Evolutionary conservation across 2,888 invertebrate genomes (phyloP), one percentile per base, ranked within the genome.

Genomic region (Drosophila mettleri): DNA sequence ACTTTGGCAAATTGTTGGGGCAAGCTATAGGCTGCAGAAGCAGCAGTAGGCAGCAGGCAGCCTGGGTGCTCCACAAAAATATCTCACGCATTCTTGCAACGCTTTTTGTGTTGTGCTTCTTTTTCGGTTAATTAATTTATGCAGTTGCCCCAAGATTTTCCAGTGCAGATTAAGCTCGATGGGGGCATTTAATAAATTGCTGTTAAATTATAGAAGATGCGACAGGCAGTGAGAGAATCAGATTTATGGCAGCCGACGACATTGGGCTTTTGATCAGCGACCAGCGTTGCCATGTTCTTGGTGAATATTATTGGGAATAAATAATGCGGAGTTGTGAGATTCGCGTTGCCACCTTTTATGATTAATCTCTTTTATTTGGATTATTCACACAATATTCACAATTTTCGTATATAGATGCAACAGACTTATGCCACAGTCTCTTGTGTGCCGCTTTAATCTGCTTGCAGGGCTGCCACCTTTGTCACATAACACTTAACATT

Each of bases 131-230:
- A 87, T 87, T 85, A 87, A 87, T 87, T 85, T 87, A 85, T 85
- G 78, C 86, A 87, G 83, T 77, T 77, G 64, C 66, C 71, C 57
- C 46, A 46, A 78, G 80, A 82, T 85, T 73, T 74, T 78, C 72
- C 78, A 72, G 61, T 70, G 74, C 87, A 85, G 85, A 85, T 87
- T 83, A 85, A 78, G 70, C 63, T 70, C 63, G 60, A 43, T 63
- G 80, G 48, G 61, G 60, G 81, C 81, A 71, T 81, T 85, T 85
- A 82, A 85, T 85, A 86, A 85, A 85, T 86, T 86, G 85, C 72
- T 72, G 67, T 60, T 75, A 85, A 84, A 72, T 80, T 84, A 75
- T 68, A 69, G 59, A 67, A 60, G 54, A 62, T 24, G 48, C 60
- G 43, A 53, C 58, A 72, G 65, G 63, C 55, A 39, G 52, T 41